Base-by-base conservation (phyloP, 1,140 invertebrate species). In the Zeugodacus cucurbitae region DNA sequence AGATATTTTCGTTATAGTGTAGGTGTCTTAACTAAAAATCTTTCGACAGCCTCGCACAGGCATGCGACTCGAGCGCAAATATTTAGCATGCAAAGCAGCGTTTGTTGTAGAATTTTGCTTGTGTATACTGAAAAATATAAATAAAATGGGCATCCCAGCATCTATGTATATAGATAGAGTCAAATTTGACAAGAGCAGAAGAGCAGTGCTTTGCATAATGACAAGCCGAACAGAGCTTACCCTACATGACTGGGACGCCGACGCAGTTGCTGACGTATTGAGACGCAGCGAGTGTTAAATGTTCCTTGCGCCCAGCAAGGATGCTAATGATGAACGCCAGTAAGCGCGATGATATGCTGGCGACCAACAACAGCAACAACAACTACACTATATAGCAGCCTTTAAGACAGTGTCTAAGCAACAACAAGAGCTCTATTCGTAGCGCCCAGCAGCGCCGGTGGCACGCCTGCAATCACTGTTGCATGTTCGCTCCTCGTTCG, bases 141-240 rank as follows among this genome's bases (percentile, higher is more conserved):
- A 82, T 82, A 82, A 82, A 82, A 29, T 48, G 41, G 0, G 44
- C 2, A 82, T 48, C 11, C 37, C 5, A 54, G 29, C 8, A 62
- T 54, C 14, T 2, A 2, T 11, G 22, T 59, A 59, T 4, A 59
- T 59, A 0, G 22, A 54, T 54, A 54, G 67, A n/a, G n/a, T 1
- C 22, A 11, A 82, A 48, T 48, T 48, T 82, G 74, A 44, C 11
- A 48, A n/a, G 58, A 17, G 48, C n/a, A n/a, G n/a, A 6, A 26
- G 37, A 70, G 17, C 34, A 82, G 74, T 54, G 41, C 74, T 29
- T 82, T 54, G 74, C 74, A 82, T 82, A 82, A 82, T 82, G 74
- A 82, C 74, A 82, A 82, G 74, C 22, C 3, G 4, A n/a, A 29
- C 41, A 48, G 17, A 2, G 74, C 14, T 82, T 29, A 82, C 70